These are phyloP conservation scores for Elachura formosa DNA, from an alignment of 2,113 vertebrate genomes.

Conservation along the genomic window DNA sequence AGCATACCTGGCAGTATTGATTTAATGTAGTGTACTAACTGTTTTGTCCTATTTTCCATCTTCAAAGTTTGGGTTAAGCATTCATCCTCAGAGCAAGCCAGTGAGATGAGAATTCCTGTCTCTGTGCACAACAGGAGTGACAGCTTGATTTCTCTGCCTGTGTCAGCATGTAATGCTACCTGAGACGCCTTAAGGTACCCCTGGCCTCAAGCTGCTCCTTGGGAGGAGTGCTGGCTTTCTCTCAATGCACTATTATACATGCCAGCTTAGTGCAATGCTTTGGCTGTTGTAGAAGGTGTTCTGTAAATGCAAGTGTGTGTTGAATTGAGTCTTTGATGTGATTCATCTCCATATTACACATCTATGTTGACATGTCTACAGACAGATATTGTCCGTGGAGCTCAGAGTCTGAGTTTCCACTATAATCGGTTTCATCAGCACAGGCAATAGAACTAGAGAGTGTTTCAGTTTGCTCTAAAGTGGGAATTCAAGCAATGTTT, in stretches of 20 bases:
- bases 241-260: neutral
- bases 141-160: neutral
- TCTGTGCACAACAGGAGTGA: neutral
- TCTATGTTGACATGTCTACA: neutral
- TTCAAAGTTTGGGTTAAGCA: neutral
- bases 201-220: neutral
- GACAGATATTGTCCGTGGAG: neutral
- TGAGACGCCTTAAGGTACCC: neutral
- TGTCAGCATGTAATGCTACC: neutral
- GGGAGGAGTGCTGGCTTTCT: neutral
- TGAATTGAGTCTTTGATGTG: neutral
- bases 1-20: neutral
- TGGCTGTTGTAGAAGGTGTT: neutral
- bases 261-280: neutral
- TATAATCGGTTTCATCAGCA: neutral
- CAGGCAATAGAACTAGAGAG: neutral
- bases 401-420: neutral
- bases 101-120: neutral
- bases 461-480: neutral
- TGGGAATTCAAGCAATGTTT: neutral
- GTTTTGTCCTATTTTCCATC: neutral
- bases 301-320: neutral
- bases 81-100: neutral
- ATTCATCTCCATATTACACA: neutral
- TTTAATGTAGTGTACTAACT: neutral